phyloP scores from a whole-genome alignment of 1,140 invertebrate genomes.

The Zeugodacus cucurbitae region DNA sequence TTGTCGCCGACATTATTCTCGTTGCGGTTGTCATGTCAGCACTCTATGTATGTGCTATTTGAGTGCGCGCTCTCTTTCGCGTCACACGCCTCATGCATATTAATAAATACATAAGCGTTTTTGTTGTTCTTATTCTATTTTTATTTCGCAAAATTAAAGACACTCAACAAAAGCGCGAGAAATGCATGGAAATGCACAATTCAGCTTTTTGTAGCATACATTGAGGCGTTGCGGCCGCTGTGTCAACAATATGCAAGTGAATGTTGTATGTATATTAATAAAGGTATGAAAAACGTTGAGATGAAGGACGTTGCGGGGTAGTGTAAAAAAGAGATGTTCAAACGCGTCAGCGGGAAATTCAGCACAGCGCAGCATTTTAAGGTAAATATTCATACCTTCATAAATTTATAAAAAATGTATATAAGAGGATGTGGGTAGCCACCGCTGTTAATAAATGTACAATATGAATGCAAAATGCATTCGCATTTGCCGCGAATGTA shows the following conservation, averaged over 20 bases:
- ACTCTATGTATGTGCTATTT: neutral
- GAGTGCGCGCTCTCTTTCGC: neutral
- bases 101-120: neutral
- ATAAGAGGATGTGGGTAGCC: neutral
- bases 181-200: neutral
- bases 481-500: neutral
- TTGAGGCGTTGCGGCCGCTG: neutral
- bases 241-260: neutral
- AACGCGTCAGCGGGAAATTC: neutral
- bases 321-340: neutral
- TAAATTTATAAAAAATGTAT: neutral
- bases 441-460: neutral
- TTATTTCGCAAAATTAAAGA: neutral
- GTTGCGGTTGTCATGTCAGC: constrained; percentile 7
- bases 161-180: neutral
- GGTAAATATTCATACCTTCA: neutral
- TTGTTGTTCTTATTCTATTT: neutral
- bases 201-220: neutral
- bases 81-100: neutral
- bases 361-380: neutral
- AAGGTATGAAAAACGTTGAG: neutral
- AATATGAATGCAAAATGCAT: neutral
- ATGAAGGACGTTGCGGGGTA: neutral
- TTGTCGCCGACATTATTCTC: neutral
- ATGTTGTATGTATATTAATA: neutral